Conservation (phyloP, 1,140 invertebrate species). For the Drosophila quadrilineata region DNA sequence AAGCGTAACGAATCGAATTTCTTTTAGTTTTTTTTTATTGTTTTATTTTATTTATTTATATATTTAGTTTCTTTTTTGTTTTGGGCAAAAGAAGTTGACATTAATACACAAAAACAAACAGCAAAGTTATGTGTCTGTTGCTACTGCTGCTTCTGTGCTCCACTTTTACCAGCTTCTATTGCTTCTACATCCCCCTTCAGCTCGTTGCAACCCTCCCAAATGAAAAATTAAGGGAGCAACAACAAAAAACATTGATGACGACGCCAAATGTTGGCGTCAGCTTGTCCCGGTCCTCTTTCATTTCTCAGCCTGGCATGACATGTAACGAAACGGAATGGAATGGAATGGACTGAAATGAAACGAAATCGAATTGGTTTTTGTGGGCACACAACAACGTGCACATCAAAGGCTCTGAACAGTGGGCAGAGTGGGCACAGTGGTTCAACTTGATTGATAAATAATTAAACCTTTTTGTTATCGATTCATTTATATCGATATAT, state of each 20-base stretch:
- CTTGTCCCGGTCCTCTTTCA: constrained; percentile 30
- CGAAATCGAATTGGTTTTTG: constrained; percentile 57
- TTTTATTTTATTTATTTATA: too few relatives aligned
- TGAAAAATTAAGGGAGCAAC: constrained; percentile 74
- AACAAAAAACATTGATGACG: not conserved
- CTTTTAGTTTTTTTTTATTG: too few relatives aligned
- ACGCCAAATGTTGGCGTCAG: constrained; percentile 45
- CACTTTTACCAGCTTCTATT: too few relatives aligned
- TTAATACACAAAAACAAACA: constrained; percentile 67
- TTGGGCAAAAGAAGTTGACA: constrained; percentile 38
- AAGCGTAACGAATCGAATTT: too few relatives aligned
- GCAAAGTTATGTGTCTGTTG: constrained; percentile 23
- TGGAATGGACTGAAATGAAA: constrained; percentile 33
- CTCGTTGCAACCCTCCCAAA: constrained; percentile 66
- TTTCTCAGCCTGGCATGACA: constrained; percentile 5
- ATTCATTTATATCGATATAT: too few relatives aligned
- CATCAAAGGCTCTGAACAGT: constrained; percentile 10
- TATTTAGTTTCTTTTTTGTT: not conserved
- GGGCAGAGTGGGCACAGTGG: not conserved
- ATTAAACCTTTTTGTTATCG: too few relatives aligned
- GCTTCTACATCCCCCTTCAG: not conserved
- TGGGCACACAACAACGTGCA: constrained; percentile 20
- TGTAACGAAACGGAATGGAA: not conserved
- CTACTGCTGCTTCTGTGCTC: not conserved
- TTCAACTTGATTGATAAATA: too few relatives aligned